A percentile compares a stretch with the other conserved stretches of the same genome.
Evolutionary conservation across 2,113 vertebrate species (phyloP).

Genomic region (Marmota monax): DNA sequence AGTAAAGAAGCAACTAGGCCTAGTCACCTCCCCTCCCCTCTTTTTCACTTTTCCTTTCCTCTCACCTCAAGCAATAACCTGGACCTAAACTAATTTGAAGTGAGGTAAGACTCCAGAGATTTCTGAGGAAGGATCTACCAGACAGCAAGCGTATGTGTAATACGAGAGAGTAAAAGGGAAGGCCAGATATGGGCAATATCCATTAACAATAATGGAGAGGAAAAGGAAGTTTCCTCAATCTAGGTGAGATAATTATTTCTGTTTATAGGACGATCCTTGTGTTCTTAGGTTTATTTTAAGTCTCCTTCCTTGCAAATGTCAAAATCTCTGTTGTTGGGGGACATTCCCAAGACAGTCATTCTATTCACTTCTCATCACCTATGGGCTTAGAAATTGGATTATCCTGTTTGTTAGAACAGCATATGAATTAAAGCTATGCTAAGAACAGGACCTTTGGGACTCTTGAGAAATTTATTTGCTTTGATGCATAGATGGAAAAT

Average conservation of each 20-base stretch:
- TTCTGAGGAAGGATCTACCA: slow-evolving; percentile 6
- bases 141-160: neutral
- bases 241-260: slow-evolving; percentile 34
- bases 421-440: slow-evolving; percentile 32
- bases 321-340: neutral
- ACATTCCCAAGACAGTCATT: slow-evolving; percentile 13
- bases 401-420: neutral
- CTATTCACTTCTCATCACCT: neutral
- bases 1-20: neutral
- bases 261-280: neutral
- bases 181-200: neutral
- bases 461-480: neutral
- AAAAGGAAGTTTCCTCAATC: neutral
- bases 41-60: neutral
- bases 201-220: neutral
- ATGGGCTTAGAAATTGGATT: neutral
- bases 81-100: neutral
- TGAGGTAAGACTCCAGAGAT: neutral
- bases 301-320: slow-evolving; percentile 30
- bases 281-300: slow-evolving; percentile 39
- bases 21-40: neutral
- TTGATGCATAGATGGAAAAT: neutral
- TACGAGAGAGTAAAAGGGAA: neutral
- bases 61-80: neutral
- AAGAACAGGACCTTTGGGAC: neutral